Evolutionary conservation across 1,140 invertebrate species (phyloP).

Genomic region (Ceratina australensis): DNA sequence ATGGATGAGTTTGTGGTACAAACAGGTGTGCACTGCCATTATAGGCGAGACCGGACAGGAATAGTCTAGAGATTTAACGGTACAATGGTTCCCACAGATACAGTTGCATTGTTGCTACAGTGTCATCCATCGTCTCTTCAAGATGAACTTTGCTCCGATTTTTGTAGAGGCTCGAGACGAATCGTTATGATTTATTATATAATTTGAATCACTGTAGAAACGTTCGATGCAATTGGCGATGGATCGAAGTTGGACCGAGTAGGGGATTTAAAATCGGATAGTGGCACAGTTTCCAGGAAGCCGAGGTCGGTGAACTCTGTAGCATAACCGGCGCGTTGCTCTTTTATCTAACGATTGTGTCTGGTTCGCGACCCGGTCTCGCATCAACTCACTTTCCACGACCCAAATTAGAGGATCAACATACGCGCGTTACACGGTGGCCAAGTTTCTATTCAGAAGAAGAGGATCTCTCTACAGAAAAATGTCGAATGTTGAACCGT

Average conservation of each 20-base stretch:
- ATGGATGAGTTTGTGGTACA: too few species aligned
- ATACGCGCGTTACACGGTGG: background rate
- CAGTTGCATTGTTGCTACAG: background rate
- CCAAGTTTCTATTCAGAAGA: background rate
- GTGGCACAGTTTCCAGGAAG: conserved; percentile 70
- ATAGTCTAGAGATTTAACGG: conserved; percentile 12
- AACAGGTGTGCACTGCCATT: too few species aligned
- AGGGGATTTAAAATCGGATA: conserved; percentile 52
- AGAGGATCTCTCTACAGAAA: background rate
- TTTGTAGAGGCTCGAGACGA: too few species aligned
- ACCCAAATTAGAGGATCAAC: background rate
- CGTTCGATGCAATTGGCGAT: too few species aligned
- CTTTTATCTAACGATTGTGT: conserved; percentile 19
- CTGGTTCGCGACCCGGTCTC: background rate
- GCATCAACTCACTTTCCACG: conserved; percentile 33
- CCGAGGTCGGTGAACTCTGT: conserved; percentile 67
- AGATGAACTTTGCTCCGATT: too few species aligned
- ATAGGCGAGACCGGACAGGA: background rate
- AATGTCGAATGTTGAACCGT: conserved; percentile 14
- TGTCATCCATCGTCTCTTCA: too few species aligned
- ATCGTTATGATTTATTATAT: too few species aligned
- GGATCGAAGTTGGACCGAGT: too few species aligned
- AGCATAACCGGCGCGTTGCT: background rate
- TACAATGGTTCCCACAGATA: conserved; percentile 2
- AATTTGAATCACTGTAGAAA: too few species aligned